Conservation (phyloP, 1,140 invertebrate species). For the Neodiprion lecontei region DNA sequence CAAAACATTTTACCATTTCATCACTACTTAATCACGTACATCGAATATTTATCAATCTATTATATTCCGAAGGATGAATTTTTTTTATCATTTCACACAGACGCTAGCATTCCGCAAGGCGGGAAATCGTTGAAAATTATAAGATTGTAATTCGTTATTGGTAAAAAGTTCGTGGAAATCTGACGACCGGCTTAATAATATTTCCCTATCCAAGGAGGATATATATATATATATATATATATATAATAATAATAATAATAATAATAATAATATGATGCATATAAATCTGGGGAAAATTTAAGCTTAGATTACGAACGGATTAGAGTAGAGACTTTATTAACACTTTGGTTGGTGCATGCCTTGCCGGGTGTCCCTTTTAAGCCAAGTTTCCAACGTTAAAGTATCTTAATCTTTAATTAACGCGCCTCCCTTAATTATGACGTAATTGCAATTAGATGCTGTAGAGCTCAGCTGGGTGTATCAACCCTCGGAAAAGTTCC, state of each 20-base stretch:
- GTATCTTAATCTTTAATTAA: slow-evolving; percentile 55
- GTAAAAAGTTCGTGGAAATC: no score
- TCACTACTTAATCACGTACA: no score
- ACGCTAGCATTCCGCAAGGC: no score
- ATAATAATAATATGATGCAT: background rate
- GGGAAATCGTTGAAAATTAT: no score
- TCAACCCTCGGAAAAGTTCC: slow-evolving; percentile 18
- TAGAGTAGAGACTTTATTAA: slow-evolving; percentile 14
- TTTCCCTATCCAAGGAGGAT: no score
- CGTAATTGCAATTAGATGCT: slow-evolving; percentile 47
- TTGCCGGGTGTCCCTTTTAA: slow-evolving; percentile 36
- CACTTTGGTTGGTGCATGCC: background rate
- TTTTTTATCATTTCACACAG: no score
- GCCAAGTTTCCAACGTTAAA: slow-evolving; percentile 35
- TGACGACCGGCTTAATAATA: no score
- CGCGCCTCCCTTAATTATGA: slow-evolving; percentile 42
- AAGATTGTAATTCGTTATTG: no score
- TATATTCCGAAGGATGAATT: no score
- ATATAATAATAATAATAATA: background rate
- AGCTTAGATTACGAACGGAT: slow-evolving; percentile 11
- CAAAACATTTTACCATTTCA: no score
- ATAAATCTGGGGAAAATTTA: background rate
- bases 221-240: background rate
- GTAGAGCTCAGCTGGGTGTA: slow-evolving; percentile 26
- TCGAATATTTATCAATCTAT: no score